phyloP scores from a whole-genome alignment of 1,140 invertebrate genomes.

The Ectropis grisescens region DNA sequence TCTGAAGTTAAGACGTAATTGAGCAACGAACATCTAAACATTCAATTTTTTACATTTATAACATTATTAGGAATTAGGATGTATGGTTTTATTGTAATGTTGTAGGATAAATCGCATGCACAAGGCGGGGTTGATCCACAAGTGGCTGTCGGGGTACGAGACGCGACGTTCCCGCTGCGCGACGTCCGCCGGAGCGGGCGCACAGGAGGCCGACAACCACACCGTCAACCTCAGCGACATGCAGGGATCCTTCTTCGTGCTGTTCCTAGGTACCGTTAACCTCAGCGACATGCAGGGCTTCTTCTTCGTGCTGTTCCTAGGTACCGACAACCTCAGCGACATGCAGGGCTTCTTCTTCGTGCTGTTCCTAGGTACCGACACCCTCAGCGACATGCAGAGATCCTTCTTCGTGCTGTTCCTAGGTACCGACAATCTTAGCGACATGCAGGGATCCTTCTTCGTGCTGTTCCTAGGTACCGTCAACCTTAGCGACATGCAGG shows the following conservation, averaged over 20 bases:
- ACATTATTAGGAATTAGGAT: too few species aligned
- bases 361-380: constrained; percentile 62
- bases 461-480: constrained; percentile 70
- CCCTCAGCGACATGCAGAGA: constrained; percentile 90
- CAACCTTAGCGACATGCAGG: constrained; percentile 90
- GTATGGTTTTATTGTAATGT: too few species aligned
- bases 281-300: too few species aligned
- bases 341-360: too few species aligned
- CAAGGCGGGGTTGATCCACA: constrained; percentile 85
- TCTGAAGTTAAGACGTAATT: too few species aligned
- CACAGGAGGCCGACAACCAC: constrained; percentile 81
- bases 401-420: constrained; percentile 86
- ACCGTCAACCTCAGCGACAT: constrained; percentile 90
- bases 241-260: constrained; percentile 89
- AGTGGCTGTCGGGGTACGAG: constrained; percentile 84
- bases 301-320: too few species aligned
- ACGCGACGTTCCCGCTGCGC: constrained; percentile 86
- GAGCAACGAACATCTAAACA: too few species aligned
- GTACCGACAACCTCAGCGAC: too few species aligned
- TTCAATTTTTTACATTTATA: too few species aligned
- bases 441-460: too few species aligned
- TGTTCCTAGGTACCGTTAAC: constrained; percentile 80
- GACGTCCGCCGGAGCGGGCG: constrained; percentile 64
- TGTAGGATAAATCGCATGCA: constrained; percentile 74
- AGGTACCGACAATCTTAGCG: constrained; percentile 57